Evolutionary conservation across 2,113 vertebrate genomes (phyloP), one percentile per base, ranked within the genome.

Genomic region (Cebus imitator): DNA sequence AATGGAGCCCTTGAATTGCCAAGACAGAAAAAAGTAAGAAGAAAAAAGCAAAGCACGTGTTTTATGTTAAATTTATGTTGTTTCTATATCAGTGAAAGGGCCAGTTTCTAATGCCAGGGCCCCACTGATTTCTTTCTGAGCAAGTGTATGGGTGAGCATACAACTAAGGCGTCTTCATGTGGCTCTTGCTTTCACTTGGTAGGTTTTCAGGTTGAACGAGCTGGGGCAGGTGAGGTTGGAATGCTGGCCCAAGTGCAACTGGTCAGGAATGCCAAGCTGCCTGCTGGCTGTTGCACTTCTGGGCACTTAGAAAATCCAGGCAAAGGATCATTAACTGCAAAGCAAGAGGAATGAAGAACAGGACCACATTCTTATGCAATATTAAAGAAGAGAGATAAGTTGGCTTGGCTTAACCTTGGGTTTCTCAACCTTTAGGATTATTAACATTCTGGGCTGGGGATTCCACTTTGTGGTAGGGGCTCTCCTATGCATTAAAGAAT

Each of bases 101-200:
- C 64, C 75, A 45, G 17, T 82, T 82, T 78, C 72, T 92, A 55
- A 84, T 16, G 50, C 61, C n/a, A 2, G 81, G 52, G 27, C 61
- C 57, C 9, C 20, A 9, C 21, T 52, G 95, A 91, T 18, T 90
- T 87, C 76, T 96, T 73, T 72, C 85, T 20, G 73, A 95, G 97
- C 95, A 87, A 92, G 52, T 55, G 50, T 61, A 73, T 27, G 64
- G 50, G 76, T 64, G 80, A 66, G 23, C 25, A 64, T 64, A 86
- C 96, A 91, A 97, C 83, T 90, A 82, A 96, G 43, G 75, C n/a
- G 64, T 96, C 96, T 73, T 88, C 97, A 48, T 61, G 55, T 25
- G 76, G 66, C 8, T 64, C 96, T 87, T 94, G 89, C 94, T 96
- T 98, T 98, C 95, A 66, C 89, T 96, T 75, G n/a, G 78, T 76